Evolutionary conservation across 2,797 vertebrate genomes (phyloP).

Genomic region (Oreochromis grahami): DNA sequence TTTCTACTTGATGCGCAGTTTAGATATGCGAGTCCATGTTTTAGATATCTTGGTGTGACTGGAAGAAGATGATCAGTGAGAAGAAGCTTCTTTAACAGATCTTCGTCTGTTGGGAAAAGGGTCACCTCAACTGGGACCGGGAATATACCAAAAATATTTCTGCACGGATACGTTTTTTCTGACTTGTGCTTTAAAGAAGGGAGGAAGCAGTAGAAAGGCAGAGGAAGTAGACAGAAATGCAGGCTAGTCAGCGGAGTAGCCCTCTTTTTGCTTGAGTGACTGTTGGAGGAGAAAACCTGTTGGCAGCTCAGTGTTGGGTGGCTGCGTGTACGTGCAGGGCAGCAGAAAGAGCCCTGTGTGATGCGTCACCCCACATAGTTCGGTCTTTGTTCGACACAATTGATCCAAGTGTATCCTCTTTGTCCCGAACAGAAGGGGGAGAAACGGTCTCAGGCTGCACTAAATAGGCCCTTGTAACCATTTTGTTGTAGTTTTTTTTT

Average conservation of each 20-base stretch:
- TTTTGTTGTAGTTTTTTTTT: slow-evolving; percentile 51
- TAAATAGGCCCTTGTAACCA: slow-evolving; percentile 67
- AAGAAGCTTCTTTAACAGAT: not conserved
- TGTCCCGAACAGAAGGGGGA: slow-evolving; percentile 58
- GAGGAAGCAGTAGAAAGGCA: not conserved
- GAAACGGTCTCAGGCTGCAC: slow-evolving; percentile 54
- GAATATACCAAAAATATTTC: slow-evolving; percentile 56
- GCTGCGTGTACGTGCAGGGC: slow-evolving; percentile 65
- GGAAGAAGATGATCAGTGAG: not conserved
- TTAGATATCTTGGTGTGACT: not conserved
- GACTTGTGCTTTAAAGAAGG: slow-evolving; percentile 40
- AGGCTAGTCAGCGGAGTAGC: slow-evolving; percentile 19
- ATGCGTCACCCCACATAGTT: slow-evolving; percentile 72
- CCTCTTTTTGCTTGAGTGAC: slow-evolving; percentile 67
- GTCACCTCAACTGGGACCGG: slow-evolving; percentile 13
- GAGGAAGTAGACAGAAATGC: not conserved
- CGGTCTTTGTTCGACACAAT: slow-evolving; percentile 72
- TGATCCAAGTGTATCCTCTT: slow-evolving; percentile 74
- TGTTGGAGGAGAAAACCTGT: slow-evolving; percentile 67
- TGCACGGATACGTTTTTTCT: slow-evolving; percentile 8
- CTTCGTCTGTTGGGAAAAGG: not conserved
- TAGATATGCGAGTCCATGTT: not conserved
- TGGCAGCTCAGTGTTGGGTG: slow-evolving; percentile 68
- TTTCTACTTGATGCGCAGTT: not conserved
- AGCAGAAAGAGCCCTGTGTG: slow-evolving; percentile 71